phyloP scores from a whole-genome alignment of 2,797 vertebrate species.

The Chelmon rostratus region DNA sequence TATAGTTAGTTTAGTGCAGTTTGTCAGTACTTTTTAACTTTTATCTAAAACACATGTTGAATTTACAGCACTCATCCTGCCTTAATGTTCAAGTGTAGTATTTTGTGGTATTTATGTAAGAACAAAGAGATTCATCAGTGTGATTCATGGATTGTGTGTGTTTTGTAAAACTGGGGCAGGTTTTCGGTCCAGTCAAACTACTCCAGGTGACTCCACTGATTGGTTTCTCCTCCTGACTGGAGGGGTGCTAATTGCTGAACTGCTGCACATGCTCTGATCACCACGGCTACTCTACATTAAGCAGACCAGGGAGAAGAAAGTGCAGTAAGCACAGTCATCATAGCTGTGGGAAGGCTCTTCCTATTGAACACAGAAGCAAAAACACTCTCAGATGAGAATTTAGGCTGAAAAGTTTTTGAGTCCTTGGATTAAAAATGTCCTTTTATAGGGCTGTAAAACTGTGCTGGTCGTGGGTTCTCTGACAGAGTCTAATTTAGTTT shows the following conservation, averaged over 20 bases:
- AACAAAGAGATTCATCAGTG: not conserved
- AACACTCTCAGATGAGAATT: not conserved
- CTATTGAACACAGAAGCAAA: not conserved
- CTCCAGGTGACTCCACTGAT: conserved; percentile 20
- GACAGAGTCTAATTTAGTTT: conserved; percentile 68
- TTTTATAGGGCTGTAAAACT: conserved; percentile 41
- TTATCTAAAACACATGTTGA: conserved; percentile 19
- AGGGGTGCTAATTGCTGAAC: not conserved
- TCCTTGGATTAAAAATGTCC: conserved; percentile 10
- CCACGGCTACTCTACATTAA: not conserved
- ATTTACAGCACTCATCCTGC: conserved; percentile 8
- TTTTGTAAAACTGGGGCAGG: conserved; percentile 5
- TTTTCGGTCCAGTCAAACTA: not conserved
- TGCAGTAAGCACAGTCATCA: not conserved
- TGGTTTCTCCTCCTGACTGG: conserved; percentile 14
- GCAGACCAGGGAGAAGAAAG: not conserved
- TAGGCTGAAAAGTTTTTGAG: not conserved
- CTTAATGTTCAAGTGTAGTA: conserved; percentile 7
- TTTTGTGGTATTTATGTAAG: conserved; percentile 32
- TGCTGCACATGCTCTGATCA: conserved; percentile 6
- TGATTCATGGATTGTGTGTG: not conserved
- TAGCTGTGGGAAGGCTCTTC: not conserved
- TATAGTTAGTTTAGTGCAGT: conserved; percentile 19
- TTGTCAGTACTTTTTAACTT: conserved; percentile 4
- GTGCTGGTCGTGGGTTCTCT: conserved; percentile 47